These are phyloP conservation scores for Diploscapter pachys DNA, from an alignment of 1,140 invertebrate species.

Conservation along the genomic window DNA sequence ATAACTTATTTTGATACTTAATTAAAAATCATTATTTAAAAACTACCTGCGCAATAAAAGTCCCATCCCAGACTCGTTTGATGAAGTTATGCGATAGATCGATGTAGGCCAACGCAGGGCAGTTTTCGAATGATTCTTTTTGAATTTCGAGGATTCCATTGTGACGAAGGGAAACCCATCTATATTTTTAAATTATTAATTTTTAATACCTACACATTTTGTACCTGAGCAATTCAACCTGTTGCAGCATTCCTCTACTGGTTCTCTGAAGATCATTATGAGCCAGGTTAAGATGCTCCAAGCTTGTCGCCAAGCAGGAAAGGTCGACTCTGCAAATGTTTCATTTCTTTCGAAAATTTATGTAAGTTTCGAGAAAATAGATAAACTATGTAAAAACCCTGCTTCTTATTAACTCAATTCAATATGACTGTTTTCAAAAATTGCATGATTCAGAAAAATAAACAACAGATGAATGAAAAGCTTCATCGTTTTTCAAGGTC, in stretches of 20 bases:
- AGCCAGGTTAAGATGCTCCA: slow-evolving; percentile 14
- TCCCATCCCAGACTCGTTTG: slow-evolving; percentile 23
- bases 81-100: slow-evolving; percentile 30
- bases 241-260: slow-evolving; percentile 16
- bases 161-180: slow-evolving; percentile 16
- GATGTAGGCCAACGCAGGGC: slow-evolving; percentile 10
- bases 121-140: slow-evolving; percentile 14
- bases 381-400: neutral
- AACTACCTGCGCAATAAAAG: slow-evolving; percentile 26
- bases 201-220: neutral
- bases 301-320: slow-evolving; percentile 18
- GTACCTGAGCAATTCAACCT: slow-evolving; percentile 9
- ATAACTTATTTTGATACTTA: neutral
- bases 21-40: neutral
- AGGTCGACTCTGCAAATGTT: slow-evolving; percentile 21
- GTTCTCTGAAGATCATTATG: slow-evolving; percentile 29
- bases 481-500: no score
- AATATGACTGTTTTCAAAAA: neutral
- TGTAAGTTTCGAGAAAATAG: no score
- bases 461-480: neutral
- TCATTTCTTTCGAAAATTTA: neutral
- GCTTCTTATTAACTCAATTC: neutral
- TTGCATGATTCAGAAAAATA: neutral
- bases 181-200: no score
- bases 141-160: slow-evolving; percentile 30